Evolutionary conservation across 2,888 invertebrate species (phyloP).

Genomic region (Eupithecia exiguata): DNA sequence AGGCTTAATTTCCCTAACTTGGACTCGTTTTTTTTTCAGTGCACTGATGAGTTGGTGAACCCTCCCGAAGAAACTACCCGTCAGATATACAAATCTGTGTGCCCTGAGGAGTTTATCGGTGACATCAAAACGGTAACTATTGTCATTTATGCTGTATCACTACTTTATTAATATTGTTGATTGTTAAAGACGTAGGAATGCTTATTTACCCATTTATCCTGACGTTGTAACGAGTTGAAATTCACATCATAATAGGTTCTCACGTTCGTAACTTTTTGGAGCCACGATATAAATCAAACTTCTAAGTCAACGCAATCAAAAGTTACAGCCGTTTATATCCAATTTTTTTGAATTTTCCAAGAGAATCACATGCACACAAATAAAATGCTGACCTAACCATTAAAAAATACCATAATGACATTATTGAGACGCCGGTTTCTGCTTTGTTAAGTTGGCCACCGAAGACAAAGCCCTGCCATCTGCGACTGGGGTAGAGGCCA

Average conservation of each 20-base stretch:
- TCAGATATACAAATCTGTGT: neutral
- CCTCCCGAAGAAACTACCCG: neutral
- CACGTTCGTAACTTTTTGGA: too few relatives aligned
- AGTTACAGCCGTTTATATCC: too few relatives aligned
- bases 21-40: neutral
- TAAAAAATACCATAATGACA: neutral
- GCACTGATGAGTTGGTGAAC: neutral
- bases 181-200: too few relatives aligned
- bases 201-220: too few relatives aligned
- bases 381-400: neutral
- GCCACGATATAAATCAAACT: too few relatives aligned
- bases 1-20: too few relatives aligned
- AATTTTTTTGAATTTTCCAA: too few relatives aligned
- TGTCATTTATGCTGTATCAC: neutral
- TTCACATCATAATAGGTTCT: too few relatives aligned
- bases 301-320: too few relatives aligned
- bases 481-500: neutral
- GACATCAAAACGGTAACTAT: neutral
- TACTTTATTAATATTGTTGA: too few relatives aligned
- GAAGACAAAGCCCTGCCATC: neutral
- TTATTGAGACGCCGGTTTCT: neutral
- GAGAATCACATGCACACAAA: too few relatives aligned
- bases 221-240: too few relatives aligned
- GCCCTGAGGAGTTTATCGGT: neutral
- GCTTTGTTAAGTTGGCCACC: slow-evolving; percentile 4